phyloP scores from a whole-genome alignment of 92 coral and sea anemone genomes.

The Heteractis magnifica region DNA sequence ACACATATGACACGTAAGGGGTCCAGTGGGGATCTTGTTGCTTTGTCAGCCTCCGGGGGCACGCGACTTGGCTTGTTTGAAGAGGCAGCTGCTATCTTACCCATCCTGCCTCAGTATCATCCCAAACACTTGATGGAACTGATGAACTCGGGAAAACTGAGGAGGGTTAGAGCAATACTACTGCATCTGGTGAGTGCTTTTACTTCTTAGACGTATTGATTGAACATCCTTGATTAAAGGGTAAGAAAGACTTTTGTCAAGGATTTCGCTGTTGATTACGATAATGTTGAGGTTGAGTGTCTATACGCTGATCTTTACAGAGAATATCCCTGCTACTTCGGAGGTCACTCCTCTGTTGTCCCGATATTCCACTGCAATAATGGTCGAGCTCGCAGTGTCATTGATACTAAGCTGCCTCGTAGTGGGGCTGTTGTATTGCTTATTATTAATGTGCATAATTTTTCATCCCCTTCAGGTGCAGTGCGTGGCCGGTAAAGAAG shows the following conservation, averaged over 20 bases:
- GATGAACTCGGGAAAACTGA: slow-evolving; percentile 94
- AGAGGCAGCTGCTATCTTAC: slow-evolving; percentile 83
- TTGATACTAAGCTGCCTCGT: slow-evolving; percentile 72
- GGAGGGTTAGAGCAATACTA: slow-evolving; percentile 91
- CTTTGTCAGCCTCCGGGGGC: slow-evolving; percentile 60
- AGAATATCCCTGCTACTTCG: slow-evolving; percentile 84
- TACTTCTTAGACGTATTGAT: not conserved
- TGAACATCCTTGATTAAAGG: not conserved
- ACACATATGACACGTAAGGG: slow-evolving; percentile 55
- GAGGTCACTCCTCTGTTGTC: slow-evolving; percentile 90
- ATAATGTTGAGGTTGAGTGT: slow-evolving; percentile 88
- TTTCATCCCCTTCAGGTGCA: slow-evolving; percentile 57
- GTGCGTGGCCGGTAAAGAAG: slow-evolving; percentile 92
- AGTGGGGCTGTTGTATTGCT: slow-evolving; percentile 23
- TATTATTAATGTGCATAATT: not conserved
- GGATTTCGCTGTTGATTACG: slow-evolving; percentile 87
- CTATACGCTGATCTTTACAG: slow-evolving; percentile 83
- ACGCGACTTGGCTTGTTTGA: slow-evolving; percentile 89
- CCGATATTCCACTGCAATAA: slow-evolving; percentile 81
- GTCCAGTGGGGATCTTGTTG: slow-evolving; percentile 65
- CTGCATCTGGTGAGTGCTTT: slow-evolving; percentile 79
- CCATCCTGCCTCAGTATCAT: slow-evolving; percentile 94
- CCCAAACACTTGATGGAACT: slow-evolving; percentile 98
- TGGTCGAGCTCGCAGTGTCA: slow-evolving; percentile 72
- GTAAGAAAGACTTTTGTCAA: not conserved